Percentiles rank a stretch among this genome's conserved stretches.
phyloP scores from a whole-genome alignment of 2,113 vertebrate species.

The Aramus guarauna region DNA sequence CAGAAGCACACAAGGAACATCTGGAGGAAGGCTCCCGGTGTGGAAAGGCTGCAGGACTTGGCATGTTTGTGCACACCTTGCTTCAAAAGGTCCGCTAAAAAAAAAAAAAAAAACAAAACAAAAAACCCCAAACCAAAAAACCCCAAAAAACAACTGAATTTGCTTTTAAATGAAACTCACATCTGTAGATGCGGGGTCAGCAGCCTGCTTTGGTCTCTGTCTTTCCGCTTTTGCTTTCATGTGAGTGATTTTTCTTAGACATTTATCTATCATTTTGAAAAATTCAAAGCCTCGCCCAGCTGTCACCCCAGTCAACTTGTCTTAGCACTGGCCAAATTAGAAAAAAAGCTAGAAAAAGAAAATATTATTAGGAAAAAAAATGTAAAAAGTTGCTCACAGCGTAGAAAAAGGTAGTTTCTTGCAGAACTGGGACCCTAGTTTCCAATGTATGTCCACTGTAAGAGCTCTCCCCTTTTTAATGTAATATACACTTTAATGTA shows the following conservation, averaged over 20 bases:
- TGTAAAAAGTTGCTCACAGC: not conserved
- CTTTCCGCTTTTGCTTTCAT: not conserved
- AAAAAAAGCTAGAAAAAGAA: not conserved
- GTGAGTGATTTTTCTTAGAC: not conserved
- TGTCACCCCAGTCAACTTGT: not conserved
- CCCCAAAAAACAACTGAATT: not conserved
- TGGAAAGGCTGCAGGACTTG: slow-evolving; percentile 36
- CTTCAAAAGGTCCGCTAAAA: slow-evolving; percentile 28
- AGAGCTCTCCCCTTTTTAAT: not conserved
- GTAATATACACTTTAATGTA: no score
- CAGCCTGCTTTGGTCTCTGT: not conserved
- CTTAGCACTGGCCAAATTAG: not conserved
- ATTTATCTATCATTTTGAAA: not conserved
- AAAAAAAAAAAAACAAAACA: not conserved
- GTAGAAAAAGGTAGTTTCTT: not conserved
- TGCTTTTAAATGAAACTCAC: not conserved
- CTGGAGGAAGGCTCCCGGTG: slow-evolving; percentile 10
- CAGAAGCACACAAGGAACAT: not conserved
- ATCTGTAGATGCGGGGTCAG: not conserved
- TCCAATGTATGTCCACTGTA: not conserved
- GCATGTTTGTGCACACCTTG: slow-evolving; percentile 41
- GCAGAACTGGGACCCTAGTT: not conserved
- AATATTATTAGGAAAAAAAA: not conserved
- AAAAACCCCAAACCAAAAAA: no score
- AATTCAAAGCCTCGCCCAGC: not conserved